Percentiles rank a stretch among this genome's conserved stretches.
These are phyloP conservation scores for Taxidea taxus DNA, from an alignment of 2,113 vertebrate genomes.

Conservation along the genomic window DNA sequence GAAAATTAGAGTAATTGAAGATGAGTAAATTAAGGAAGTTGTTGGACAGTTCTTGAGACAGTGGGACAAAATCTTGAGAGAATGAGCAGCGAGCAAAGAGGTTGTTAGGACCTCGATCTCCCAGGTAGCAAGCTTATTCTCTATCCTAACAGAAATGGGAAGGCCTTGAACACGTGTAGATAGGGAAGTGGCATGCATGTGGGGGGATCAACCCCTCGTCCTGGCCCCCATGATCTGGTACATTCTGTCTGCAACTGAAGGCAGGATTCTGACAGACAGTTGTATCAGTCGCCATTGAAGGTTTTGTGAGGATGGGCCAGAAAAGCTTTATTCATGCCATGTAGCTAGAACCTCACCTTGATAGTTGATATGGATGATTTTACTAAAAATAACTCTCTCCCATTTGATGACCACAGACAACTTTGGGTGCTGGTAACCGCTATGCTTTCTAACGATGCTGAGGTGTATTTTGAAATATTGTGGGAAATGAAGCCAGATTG, in stretches of 20 bases:
- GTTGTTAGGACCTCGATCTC: background rate
- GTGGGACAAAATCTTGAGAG: background rate
- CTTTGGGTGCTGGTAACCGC: background rate
- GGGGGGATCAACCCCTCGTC: background rate
- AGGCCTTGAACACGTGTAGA: background rate
- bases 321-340: background rate
- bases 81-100: background rate
- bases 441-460: conserved; percentile 32
- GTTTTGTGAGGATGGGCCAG: background rate
- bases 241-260: background rate
- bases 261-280: background rate
- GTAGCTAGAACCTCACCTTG: background rate
- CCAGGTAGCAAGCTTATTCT: background rate
- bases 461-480: conserved; percentile 70
- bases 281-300: background rate
- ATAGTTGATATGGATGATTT: background rate
- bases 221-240: background rate
- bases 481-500: conserved; percentile 75
- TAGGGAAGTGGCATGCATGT: background rate
- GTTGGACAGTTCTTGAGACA: no score
- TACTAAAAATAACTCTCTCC: conserved; percentile 44
- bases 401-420: conserved; percentile 37
- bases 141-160: background rate
- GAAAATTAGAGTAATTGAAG: background rate
- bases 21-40: no score